Base-by-base conservation (phyloP, 2,113 vertebrate species). In the Hassar affinis region DNA sequence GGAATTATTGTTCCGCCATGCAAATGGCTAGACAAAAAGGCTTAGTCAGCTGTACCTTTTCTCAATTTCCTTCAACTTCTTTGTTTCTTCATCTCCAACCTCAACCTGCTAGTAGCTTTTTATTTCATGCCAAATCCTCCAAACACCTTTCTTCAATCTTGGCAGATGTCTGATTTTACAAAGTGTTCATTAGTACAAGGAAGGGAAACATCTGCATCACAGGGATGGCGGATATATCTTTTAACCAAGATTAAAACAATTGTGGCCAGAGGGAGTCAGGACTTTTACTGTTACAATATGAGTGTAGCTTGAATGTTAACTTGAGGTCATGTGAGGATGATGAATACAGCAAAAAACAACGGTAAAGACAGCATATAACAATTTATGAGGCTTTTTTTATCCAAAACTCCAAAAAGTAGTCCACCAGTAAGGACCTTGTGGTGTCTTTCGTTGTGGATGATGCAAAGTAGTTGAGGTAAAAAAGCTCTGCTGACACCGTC, bases 21-120 rank as follows among this genome's bases (percentile, higher is more conserved):
- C 90, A 92, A 90, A 86, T 88, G 89, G 84, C 89, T 90, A 87
- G 90, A 91, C 90, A 91, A 91, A 92, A 90, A 87, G 86, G 89
- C 88, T 91, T 92, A 93, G 85, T 88, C 64, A 15, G 91, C 88
- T 74, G 87, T 85, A 86, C 86, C 82, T 82, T 69, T 69, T 79
- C 85, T 80, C 69, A 85, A 80, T 85, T 59, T 42, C 54, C 15
- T 9, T 59, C 27, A n/a, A 18, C 42, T 66, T 54, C 18, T 75
- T 57, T 35, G 22, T 68, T 71, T 51, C 10, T 27, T 71, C 35
- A 12, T 79, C 25, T 62, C 18, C 25, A 68, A 30, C n/a, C 54
- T 84, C 27, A 51, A 25, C 72, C 45, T 57, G 61, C 56, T 87
- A n/a, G 78, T 85, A 87, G 83, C 80, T 81, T 87, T 82, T 84